Conservation (phyloP, 2,797 vertebrate species). For the Lithobates pipiens region DNA sequence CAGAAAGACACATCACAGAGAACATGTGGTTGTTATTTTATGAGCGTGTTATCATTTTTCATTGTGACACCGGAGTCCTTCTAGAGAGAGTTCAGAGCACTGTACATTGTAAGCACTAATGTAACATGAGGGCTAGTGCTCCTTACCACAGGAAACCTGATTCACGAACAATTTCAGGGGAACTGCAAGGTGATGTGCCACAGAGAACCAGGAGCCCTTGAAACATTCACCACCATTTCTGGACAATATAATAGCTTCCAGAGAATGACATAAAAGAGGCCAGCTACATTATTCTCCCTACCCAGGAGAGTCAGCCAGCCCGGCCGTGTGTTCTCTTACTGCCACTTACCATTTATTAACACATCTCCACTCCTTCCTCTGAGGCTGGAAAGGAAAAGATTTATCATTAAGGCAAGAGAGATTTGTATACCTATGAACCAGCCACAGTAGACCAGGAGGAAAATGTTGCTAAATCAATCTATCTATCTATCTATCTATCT, state of each 20-base stretch:
- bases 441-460: no score
- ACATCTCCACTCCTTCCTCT: slow-evolving; percentile 1
- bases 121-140: slow-evolving; percentile 82
- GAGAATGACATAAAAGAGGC: slow-evolving; percentile 78
- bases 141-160: slow-evolving; percentile 84
- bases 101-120: slow-evolving; percentile 87
- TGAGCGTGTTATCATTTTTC: slow-evolving; percentile 92
- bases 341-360: slow-evolving; percentile 64
- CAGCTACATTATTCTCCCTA: slow-evolving; percentile 71
- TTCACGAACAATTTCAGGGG: slow-evolving; percentile 84
- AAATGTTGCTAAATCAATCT: no score
- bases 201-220: slow-evolving; percentile 83
- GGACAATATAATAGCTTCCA: slow-evolving; percentile 81
- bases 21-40: slow-evolving; percentile 91
- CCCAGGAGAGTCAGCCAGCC: slow-evolving; percentile 69
- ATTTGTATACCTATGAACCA: no score
- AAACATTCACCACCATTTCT: slow-evolving; percentile 81
- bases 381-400: background rate
- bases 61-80: slow-evolving; percentile 85
- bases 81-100: slow-evolving; percentile 73
- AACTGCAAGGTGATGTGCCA: slow-evolving; percentile 83
- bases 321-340: slow-evolving; percentile 70
- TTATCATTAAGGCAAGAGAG: background rate
- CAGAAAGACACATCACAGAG: slow-evolving; percentile 75
- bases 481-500: no score